Conservation (phyloP, 2,113 vertebrate genomes). For the Mesitornis unicolor region DNA sequence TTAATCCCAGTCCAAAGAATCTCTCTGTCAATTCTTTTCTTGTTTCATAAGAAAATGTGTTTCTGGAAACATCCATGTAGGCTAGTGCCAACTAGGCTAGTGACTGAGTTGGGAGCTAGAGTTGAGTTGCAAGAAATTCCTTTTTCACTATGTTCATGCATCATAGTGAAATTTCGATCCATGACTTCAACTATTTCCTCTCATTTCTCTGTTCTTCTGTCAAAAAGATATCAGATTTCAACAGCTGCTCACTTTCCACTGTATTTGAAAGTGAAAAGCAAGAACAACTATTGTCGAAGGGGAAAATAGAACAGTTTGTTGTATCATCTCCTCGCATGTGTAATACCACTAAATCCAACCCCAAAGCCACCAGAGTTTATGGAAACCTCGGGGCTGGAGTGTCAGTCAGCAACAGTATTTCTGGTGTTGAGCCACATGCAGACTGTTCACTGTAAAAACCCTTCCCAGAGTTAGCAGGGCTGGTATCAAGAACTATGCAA, state of each 20-base stretch:
- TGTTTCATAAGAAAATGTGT: not conserved
- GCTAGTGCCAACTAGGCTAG: not conserved
- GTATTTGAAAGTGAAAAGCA: not conserved
- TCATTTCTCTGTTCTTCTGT: not conserved
- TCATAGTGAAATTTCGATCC: not conserved
- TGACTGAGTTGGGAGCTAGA: not conserved
- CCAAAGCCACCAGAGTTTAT: not conserved
- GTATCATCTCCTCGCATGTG: accelerated
- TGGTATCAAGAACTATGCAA: accelerated
- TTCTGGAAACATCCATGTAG: not conserved
- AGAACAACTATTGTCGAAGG: not conserved
- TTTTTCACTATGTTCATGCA: not conserved
- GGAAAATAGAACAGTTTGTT: not conserved
- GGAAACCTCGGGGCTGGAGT: not conserved
- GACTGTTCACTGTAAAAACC: not conserved
- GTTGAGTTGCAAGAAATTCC: not conserved
- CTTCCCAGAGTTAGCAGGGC: not conserved
- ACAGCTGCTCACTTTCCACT: not conserved
- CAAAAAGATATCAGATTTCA: not conserved
- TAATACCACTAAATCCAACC: not conserved
- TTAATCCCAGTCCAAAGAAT: not conserved
- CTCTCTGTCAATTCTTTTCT: not conserved
- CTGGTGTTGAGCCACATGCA: not conserved
- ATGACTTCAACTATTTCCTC: not conserved
- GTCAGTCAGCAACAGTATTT: not conserved